These are phyloP conservation scores for Oceanodroma leucorhoa DNA, from an alignment of 2,797 vertebrate genomes.

Conservation along the genomic window DNA sequence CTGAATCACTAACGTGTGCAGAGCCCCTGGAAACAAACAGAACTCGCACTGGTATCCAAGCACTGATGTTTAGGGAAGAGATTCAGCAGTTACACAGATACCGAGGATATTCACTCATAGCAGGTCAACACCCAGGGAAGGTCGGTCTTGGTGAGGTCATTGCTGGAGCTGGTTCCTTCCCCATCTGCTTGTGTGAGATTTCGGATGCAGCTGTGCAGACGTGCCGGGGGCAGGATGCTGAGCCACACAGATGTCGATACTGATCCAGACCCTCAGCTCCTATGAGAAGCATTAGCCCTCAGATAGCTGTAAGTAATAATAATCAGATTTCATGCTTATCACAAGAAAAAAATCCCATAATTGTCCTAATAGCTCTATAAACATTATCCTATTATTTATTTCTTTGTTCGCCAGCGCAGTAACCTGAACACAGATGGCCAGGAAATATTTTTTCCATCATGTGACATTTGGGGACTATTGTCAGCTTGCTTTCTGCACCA, in stretches of 20 bases:
- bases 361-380: background rate
- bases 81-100: background rate
- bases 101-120: background rate
- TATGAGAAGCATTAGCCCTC: background rate
- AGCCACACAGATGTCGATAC: fast-evolving
- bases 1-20: background rate
- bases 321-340: background rate
- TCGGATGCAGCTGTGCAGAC: background rate
- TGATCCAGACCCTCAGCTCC: background rate
- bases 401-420: background rate
- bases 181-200: background rate
- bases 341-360: background rate
- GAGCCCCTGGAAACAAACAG: background rate
- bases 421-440: background rate
- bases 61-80: background rate
- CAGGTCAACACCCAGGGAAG: background rate
- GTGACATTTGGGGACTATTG: background rate
- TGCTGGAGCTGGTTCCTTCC: background rate
- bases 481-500: background rate
- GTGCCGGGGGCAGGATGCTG: background rate
- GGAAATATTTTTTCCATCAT: background rate
- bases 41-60: background rate
- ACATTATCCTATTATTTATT: background rate
- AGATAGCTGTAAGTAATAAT: background rate
- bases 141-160: background rate